These are phyloP conservation scores for Papilio machaon DNA, from an alignment of 1,140 invertebrate species.

Conservation along the genomic window DNA sequence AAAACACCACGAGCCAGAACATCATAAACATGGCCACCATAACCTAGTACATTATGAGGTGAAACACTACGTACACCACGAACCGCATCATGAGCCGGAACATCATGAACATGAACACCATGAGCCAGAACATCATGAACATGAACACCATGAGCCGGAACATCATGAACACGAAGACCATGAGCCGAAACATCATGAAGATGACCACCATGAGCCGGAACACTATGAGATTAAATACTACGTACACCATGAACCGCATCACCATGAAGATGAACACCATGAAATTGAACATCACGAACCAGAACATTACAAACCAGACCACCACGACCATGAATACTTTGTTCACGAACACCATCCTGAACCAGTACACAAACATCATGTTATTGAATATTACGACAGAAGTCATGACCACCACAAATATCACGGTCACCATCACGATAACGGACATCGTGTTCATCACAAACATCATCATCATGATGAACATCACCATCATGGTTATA, in stretches of 20 bases:
- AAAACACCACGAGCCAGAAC: background rate
- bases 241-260: background rate
- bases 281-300: slow-evolving; percentile 29
- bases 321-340: slow-evolving; percentile 12
- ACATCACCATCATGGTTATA: slow-evolving; percentile 29
- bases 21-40: slow-evolving; percentile 14
- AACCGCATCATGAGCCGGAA: slow-evolving; percentile 4
- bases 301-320: slow-evolving; percentile 1
- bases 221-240: slow-evolving; percentile 6
- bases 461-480: slow-evolving; percentile 9
- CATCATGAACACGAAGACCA: slow-evolving; percentile 13
- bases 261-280: slow-evolving; percentile 11
- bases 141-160: slow-evolving; percentile 14
- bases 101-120: slow-evolving; percentile 5
- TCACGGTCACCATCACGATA: slow-evolving; percentile 26
- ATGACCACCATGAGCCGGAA: slow-evolving; percentile 17
- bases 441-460: slow-evolving; percentile 7
- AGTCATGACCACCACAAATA: slow-evolving; percentile 30
- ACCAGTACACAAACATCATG: slow-evolving; percentile 36
- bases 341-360: slow-evolving; percentile 34
- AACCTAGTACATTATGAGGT: background rate
- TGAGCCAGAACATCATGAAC: slow-evolving; percentile 17
- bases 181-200: slow-evolving; percentile 29
- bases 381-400: slow-evolving; percentile 36
- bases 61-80: background rate